A percentile compares a stretch with the other conserved stretches of the same genome.
phyloP scores from a whole-genome alignment of 2,888 invertebrate genomes.

The Acrobasis repandana region DNA sequence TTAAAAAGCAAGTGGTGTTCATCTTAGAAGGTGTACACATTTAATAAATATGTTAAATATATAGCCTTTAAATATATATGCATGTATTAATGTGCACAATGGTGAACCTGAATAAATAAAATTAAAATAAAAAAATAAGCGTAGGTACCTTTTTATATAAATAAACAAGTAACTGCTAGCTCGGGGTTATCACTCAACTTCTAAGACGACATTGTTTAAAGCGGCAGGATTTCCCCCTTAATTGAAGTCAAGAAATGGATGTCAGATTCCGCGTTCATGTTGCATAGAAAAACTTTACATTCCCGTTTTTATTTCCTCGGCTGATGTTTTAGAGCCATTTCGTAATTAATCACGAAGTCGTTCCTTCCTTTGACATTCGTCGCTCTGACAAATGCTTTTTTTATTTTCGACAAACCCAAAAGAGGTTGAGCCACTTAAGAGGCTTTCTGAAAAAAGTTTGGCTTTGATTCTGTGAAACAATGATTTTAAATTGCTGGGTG shows the following conservation, averaged over 20 bases:
- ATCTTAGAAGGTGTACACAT: no score
- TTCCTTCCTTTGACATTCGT: constrained; percentile 27
- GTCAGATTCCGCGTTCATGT: constrained; percentile 3
- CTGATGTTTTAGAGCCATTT: constrained; percentile 16
- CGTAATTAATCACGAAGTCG: constrained; percentile 20
- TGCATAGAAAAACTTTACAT: constrained; percentile 5
- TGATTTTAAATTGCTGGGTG: constrained; percentile 10
- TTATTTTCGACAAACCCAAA: constrained; percentile 26
- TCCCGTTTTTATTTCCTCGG: constrained; percentile 18
- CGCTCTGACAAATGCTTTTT: constrained; percentile 34
- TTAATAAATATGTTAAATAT: no score
- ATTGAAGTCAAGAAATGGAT: constrained; percentile 1
- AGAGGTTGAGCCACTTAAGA: constrained; percentile 24
- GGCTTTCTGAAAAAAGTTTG: constrained; percentile 17
- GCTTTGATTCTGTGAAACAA: constrained; percentile 10
- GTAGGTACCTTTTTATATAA: no score
- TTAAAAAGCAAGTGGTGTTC: no score
- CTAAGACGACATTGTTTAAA: neutral
- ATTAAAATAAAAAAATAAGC: no score
- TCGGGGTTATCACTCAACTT: neutral
- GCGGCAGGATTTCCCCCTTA: neutral
- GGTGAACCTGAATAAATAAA: no score
- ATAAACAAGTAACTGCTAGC: no score
- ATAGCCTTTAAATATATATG: no score
- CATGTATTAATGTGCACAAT: no score